phyloP scores from a whole-genome alignment of 1,140 invertebrate genomes.

The Drosophila aff. region DNA sequence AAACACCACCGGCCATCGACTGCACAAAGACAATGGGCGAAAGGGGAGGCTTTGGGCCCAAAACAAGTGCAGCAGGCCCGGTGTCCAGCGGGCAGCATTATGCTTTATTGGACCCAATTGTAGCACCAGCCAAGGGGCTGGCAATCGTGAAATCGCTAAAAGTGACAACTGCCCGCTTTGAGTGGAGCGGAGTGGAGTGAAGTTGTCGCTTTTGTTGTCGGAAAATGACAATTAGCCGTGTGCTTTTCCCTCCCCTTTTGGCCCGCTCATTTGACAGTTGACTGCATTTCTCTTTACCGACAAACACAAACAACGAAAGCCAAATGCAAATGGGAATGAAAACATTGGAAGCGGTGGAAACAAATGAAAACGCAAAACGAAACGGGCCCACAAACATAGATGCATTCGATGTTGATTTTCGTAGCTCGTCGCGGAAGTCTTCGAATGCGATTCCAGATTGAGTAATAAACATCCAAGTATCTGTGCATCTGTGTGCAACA shows the following conservation, averaged over 20 bases:
- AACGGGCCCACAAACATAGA: slow-evolving; percentile 33
- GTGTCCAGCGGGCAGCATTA: slow-evolving; percentile 36
- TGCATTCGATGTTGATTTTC: slow-evolving; percentile 45
- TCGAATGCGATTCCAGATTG: slow-evolving; percentile 69
- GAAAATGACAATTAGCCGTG: slow-evolving; percentile 81
- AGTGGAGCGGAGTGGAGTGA: slow-evolving; percentile 50
- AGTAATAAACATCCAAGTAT: slow-evolving; percentile 75
- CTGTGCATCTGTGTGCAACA: slow-evolving; percentile 47
- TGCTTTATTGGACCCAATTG: slow-evolving; percentile 66
- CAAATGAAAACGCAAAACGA: slow-evolving; percentile 31
- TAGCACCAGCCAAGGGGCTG: slow-evolving; percentile 7
- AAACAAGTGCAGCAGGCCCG: slow-evolving; percentile 52
- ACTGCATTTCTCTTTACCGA: slow-evolving; percentile 57
- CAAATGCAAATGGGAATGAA: slow-evolving; percentile 31
- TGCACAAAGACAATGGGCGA: slow-evolving; percentile 74
- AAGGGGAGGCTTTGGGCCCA: slow-evolving; percentile 16
- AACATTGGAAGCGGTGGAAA: slow-evolving; percentile 1
- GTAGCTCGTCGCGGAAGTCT: slow-evolving; percentile 71
- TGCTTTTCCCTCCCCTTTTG: slow-evolving; percentile 23
- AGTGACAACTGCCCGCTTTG: slow-evolving; percentile 33
- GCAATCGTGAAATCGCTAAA: slow-evolving; percentile 37
- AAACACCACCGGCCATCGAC: slow-evolving; percentile 63
- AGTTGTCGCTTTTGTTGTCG: slow-evolving; percentile 69
- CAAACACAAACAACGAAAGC: slow-evolving; percentile 28
- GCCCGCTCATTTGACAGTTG: slow-evolving; percentile 67